A percentile compares a stretch with the other conserved stretches of the same genome.
Conservation (phyloP, 2,113 vertebrate genomes). For the Cebidichthys violaceus region DNA sequence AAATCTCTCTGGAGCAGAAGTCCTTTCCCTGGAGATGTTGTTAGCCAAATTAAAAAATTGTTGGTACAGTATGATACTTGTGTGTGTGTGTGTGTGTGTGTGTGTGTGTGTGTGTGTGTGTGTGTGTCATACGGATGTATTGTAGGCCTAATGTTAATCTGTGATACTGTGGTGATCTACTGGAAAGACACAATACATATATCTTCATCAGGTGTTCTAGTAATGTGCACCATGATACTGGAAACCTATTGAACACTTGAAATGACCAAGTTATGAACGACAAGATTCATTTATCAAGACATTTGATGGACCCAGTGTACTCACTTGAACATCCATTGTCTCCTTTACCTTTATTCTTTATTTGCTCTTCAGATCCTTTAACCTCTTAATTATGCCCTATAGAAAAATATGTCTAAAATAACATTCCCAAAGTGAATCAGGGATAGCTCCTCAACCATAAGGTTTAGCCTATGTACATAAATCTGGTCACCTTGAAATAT, state of each 20-base stretch:
- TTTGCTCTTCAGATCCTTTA: background rate
- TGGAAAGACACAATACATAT: background rate
- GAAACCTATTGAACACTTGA: background rate
- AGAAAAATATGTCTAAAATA: background rate
- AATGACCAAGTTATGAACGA: background rate
- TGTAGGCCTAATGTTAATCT: background rate
- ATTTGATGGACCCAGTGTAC: background rate
- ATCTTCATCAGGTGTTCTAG: background rate
- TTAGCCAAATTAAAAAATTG: slow-evolving; percentile 26
- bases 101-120: background rate
- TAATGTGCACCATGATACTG: background rate
- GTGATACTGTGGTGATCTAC: background rate
- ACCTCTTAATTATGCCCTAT: background rate
- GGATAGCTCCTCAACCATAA: too few relatives aligned
- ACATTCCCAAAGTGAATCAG: background rate
- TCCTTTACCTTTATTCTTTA: background rate
- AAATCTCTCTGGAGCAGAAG: slow-evolving; percentile 46
- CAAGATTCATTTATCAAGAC: background rate
- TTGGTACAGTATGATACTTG: slow-evolving; percentile 4
- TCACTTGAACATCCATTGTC: background rate
- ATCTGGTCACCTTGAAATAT: too few relatives aligned
- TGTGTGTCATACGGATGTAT: background rate
- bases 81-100: background rate
- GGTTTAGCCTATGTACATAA: too few relatives aligned
- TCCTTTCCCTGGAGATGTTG: slow-evolving; percentile 23